Conservation (phyloP, 2,113 vertebrate genomes). For the Alethe diademata region DNA sequence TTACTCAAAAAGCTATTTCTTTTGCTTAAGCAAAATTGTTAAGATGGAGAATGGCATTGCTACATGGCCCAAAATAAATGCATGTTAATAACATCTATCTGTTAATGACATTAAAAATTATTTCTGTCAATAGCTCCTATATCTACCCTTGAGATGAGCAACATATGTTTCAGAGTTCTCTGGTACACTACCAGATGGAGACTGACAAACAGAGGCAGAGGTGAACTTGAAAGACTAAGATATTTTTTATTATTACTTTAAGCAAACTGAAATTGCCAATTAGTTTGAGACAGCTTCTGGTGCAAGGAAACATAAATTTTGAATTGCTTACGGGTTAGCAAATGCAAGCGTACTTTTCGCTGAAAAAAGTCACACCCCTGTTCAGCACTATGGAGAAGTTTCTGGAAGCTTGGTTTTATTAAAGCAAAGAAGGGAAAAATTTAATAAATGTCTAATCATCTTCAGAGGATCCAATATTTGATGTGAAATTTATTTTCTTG, state of each 20-base stretch:
- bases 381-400: background rate
- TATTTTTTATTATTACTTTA: background rate
- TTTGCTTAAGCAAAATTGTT: background rate
- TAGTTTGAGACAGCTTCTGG: background rate
- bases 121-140: background rate
- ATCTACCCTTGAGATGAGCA: background rate
- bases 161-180: background rate
- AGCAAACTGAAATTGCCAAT: background rate
- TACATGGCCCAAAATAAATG: background rate
- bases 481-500: conserved; percentile 4
- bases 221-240: background rate
- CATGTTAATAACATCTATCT: background rate
- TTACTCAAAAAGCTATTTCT: background rate
- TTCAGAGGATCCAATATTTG: background rate
- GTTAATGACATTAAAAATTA: background rate
- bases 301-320: background rate
- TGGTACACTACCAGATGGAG: background rate
- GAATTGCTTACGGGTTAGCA: background rate
- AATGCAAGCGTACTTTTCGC: background rate
- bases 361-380: background rate
- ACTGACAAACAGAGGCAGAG: background rate
- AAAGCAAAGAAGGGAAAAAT: background rate
- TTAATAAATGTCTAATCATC: background rate
- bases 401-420: background rate
- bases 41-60: background rate